phyloP scores from a whole-genome alignment of 2,888 invertebrate genomes.

The Rutpela maculata region DNA sequence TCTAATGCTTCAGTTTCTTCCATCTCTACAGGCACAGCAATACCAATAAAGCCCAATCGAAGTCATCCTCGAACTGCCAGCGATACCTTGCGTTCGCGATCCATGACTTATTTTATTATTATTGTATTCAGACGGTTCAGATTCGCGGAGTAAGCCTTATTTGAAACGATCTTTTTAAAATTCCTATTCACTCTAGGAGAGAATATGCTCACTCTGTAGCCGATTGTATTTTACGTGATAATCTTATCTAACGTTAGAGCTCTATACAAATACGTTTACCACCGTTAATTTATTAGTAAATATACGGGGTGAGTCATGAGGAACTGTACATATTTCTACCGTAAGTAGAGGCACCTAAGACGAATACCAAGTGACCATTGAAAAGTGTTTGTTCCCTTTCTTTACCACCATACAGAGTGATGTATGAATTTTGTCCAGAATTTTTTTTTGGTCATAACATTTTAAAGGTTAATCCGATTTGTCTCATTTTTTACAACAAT shows the following conservation, averaged over 20 bases:
- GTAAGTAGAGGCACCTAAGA: no score
- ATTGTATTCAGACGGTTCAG: conserved; percentile 57
- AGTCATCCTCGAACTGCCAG: conserved; percentile 53
- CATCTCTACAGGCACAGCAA: conserved; percentile 56
- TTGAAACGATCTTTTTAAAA: conserved; percentile 45
- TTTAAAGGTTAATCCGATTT: no score
- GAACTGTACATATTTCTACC: no score
- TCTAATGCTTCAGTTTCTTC: conserved; percentile 72
- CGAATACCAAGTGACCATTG: no score
- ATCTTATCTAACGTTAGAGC: conserved; percentile 15
- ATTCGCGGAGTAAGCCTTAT: conserved; percentile 49
- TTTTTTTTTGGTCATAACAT: no score
- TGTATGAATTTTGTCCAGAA: no score
- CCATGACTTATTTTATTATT: conserved; percentile 64
- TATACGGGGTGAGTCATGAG: no score
- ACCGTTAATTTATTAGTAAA: neutral
- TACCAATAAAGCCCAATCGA: conserved; percentile 60
- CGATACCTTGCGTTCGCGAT: conserved; percentile 56
- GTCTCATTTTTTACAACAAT: no score
- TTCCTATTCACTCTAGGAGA: conserved; percentile 12
- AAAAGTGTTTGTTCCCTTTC: no score
- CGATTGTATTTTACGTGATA: conserved; percentile 10
- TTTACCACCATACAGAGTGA: no score
- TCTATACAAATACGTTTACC: neutral
- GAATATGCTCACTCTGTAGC: conserved; percentile 18